A percentile compares a stretch with the other conserved stretches of the same genome.
phyloP scores from a whole-genome alignment of 2,888 invertebrate genomes.

The Coecobrya sp. region DNA sequence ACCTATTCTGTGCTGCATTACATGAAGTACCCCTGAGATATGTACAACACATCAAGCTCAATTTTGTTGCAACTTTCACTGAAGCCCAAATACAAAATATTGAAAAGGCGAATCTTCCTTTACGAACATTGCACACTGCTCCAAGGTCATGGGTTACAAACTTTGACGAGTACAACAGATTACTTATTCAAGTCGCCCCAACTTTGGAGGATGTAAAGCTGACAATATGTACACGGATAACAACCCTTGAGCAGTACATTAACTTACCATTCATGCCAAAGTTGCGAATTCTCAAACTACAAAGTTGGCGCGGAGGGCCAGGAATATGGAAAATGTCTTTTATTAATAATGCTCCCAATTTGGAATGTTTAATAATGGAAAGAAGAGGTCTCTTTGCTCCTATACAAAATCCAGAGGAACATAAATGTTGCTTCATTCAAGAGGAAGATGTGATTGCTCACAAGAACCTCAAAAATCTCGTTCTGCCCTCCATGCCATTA shows the following conservation, averaged over 20 bases:
- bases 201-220: slow-evolving; percentile 69
- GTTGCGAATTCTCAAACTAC: slow-evolving; percentile 45
- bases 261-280: slow-evolving; percentile 58
- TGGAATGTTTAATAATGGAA: slow-evolving; percentile 66
- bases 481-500: slow-evolving; percentile 62
- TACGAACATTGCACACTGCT: slow-evolving; percentile 61
- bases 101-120: slow-evolving; percentile 49
- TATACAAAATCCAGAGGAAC: background rate
- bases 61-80: slow-evolving; percentile 63
- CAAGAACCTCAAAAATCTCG: slow-evolving; percentile 27
- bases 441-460: background rate
- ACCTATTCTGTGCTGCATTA: slow-evolving; percentile 53
- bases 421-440: slow-evolving; percentile 20
- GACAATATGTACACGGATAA: slow-evolving; percentile 48
- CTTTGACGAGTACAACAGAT: slow-evolving; percentile 37
- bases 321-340: slow-evolving; percentile 68
- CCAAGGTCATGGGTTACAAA: slow-evolving; percentile 52
- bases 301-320: slow-evolving; percentile 68
- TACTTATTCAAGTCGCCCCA: slow-evolving; percentile 42
- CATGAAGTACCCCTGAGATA: slow-evolving; percentile 1
- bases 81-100: slow-evolving; percentile 57
- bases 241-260: slow-evolving; percentile 58
- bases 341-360: slow-evolving; percentile 44
- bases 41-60: slow-evolving; percentile 55
- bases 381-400: slow-evolving; percentile 62